These are phyloP conservation scores for Arctopsyche grandis DNA, from an alignment of 1,140 invertebrate species.

Conservation along the genomic window DNA sequence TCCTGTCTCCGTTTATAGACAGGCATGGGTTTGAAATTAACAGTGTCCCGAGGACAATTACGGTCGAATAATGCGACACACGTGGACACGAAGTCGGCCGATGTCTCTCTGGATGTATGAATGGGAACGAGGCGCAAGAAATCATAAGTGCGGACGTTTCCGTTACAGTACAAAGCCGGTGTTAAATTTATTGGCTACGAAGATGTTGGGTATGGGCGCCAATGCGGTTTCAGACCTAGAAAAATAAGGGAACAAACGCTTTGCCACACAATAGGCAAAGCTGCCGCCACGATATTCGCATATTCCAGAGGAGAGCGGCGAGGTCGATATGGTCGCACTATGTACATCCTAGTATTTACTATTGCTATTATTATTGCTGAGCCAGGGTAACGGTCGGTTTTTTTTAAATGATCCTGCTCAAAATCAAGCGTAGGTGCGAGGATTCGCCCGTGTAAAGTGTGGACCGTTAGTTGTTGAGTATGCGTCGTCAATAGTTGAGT, in stretches of 20 bases:
- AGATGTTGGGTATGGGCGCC: constrained; percentile 29
- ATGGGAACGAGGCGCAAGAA: constrained; percentile 1
- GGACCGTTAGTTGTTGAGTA: too few relatives aligned
- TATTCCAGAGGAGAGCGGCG: background rate
- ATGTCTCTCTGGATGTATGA: background rate
- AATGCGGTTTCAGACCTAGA: constrained; percentile 7
- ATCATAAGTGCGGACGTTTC: constrained; percentile 24
- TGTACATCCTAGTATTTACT: too few relatives aligned
- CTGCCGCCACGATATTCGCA: constrained; percentile 14
- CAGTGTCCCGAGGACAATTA: too few relatives aligned
- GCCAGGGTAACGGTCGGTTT: too few relatives aligned
- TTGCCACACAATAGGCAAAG: constrained; percentile 25
- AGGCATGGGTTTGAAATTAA: too few relatives aligned
- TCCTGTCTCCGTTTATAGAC: too few relatives aligned
- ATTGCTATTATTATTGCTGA: too few relatives aligned
- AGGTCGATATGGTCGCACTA: background rate
- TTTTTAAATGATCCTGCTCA: too few relatives aligned
- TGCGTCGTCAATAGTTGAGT: too few relatives aligned
- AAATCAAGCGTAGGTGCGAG: too few relatives aligned
- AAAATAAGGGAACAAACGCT: constrained; percentile 25
- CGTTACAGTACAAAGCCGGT: constrained; percentile 31
- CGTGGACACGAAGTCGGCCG: background rate
- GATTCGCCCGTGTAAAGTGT: too few relatives aligned
- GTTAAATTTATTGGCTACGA: constrained; percentile 26
- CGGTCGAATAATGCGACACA: too few relatives aligned